Evolutionary conservation across 2,797 vertebrate genomes (phyloP), one percentile per base, ranked within the genome.

Genomic region (Pseudochirops corinnae): DNA sequence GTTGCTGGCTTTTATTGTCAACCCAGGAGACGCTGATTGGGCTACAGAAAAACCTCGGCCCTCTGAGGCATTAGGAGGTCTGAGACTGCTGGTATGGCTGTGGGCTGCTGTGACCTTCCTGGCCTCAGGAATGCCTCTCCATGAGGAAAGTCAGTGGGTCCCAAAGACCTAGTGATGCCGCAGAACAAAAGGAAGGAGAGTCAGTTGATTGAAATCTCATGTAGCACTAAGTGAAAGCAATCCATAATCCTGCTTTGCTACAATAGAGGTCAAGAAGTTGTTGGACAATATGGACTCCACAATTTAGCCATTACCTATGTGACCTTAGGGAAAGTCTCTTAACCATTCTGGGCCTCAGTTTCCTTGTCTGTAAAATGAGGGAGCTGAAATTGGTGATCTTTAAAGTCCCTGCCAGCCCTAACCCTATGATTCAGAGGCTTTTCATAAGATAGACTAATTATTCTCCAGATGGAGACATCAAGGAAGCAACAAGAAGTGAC

Each of bases 311-410:
- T 93, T 60, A 92, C 82, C 33, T n/a, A n/a, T 16, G 5, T n/a
- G 62, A 74, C 33, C 62, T 74, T 74, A 82, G 2, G 6, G 18
- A 46, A 46, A 46, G 21, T 82, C 21, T 7, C 9, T 94, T 93
- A 87, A 58, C 56, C 39, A 95, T 56, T 92, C 92, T 95, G 28
- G 93, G 46, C 56, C 31, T 96, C 55, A 56, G 24, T 94, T 92
- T 93, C 3, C 56, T 96, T 74, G 96, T 24, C 60, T 93, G 0
- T 90, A 60, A 95, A 92, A 57, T 94, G 50, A 50, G 93, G 62
- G 62, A 74, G 16, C 9, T 74, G 62, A n/a, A 16, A 1, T n/a
- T 18, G 67, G n/a, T 82, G 74, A 46, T 46, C 39, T 46, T 46
- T 26, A 26, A 82, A 7, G 18, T 82, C 21, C 6, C 74, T 46